phyloP scores from a whole-genome alignment of 2,113 vertebrate species.

The Eudorcas thomsonii region DNA sequence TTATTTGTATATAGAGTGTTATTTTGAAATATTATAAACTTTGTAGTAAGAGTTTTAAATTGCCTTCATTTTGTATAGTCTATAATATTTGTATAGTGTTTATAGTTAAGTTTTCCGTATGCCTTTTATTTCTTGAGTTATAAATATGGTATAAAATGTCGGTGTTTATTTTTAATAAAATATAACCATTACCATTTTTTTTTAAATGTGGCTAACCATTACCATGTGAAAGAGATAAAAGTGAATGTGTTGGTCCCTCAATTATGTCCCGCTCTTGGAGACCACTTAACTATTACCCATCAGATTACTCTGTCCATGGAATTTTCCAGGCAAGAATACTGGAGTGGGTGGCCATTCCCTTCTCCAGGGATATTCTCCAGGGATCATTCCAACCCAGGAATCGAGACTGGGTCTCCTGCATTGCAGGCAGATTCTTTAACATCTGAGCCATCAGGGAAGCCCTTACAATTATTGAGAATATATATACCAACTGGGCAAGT shows the following conservation, averaged over 20 bases:
- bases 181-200: not conserved
- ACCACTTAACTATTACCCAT: not conserved
- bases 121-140: not conserved
- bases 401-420: not conserved
- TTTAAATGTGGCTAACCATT: not conserved
- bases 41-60: not conserved
- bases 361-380: not conserved
- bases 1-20: not conserved
- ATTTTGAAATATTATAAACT: not conserved
- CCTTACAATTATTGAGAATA: not conserved
- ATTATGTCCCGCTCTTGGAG: not conserved
- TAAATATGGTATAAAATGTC: not conserved
- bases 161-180: not conserved
- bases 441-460: not conserved
- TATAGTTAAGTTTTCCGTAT: not conserved
- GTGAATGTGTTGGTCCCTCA: not conserved
- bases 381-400: not conserved
- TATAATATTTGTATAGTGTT: not conserved
- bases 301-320: not conserved
- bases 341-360: not conserved
- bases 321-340: not conserved
- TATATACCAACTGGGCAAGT: not conserved
- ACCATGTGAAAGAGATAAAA: not conserved
- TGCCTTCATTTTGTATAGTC: not conserved
- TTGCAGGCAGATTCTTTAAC: not conserved